Evolutionary conservation across 2,113 vertebrate species (phyloP), one percentile per base, ranked within the genome.

Genomic region (Diglossa brunneiventris): DNA sequence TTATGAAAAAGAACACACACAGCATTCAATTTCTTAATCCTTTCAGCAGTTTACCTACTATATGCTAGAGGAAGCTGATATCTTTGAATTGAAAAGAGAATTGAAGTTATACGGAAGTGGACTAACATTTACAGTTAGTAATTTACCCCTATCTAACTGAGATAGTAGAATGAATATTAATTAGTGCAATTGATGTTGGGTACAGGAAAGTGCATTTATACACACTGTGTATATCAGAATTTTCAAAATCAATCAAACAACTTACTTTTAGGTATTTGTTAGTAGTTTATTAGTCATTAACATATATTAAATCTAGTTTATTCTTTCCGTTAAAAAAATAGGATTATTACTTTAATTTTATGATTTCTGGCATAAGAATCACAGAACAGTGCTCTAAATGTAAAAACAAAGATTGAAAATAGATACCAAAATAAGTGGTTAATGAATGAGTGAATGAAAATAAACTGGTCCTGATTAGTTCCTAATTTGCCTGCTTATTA

Each of bases 381-480:
- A 31, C 15, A 73, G 26, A 80, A n/a, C 30, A 55, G 37, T 77
- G 16, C 15, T 80, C 11, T 80, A 66, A 86, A 77, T 81, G 16
- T 77, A 35, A 83, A 95, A 92, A 28, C 8, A 74, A 46, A 59
- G 10, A 35, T 56, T 84, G 75, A 91, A 91, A 94, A 56, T 66
- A 87, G 76, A 62, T 63, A 66, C 22, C 2, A 91, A 53, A 84
- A 58, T 52, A 20, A 35, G 21, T 88, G 21, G 42, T 66, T 69
- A 85, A 89, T 46, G 70, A 50, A 64, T 92, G 70, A 50, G 61
- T 92, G 74, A 89, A 77, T 63, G 42, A 91, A 90, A 92, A 83
- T 59, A 90, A 91, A 79, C 30, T 2, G 1, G 12, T 85, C 30
- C 31, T 79, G 22, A 27, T 94, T 92, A 84, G 49, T 91, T 94